Evolutionary conservation across 2,113 vertebrate genomes (phyloP), one percentile per base, ranked within the genome.

Genomic region (Crocuta crocuta): DNA sequence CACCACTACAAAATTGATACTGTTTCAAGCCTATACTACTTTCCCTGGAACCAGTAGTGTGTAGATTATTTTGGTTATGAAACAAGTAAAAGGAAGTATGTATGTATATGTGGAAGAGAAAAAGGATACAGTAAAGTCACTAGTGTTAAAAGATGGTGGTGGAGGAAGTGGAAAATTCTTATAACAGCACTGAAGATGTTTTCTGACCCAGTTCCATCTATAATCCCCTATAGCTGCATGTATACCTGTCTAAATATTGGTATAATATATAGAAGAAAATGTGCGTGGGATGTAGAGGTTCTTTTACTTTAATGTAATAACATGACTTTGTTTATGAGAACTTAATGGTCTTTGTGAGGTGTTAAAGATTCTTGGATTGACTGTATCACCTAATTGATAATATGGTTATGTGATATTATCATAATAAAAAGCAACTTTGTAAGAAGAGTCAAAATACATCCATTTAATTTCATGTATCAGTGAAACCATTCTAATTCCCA

Each of bases 321-420:
- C 50, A 89, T 89, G 68, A 50, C n/a, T 39, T 39, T 61, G 19
- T 89, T 94, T 13, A 76, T 78, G 84, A 83, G 16, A 94, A 92
- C 24, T 35, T 91, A 53, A 81, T 81, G 73, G 24, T 86, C 10
- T 68, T 91, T 10, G 50, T 39, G 71, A 93, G 39, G 5, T 53
- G 63, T 53, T 28, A 82, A 96, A 85, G 35, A 74, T 74, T 96
- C 39, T 80, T 93, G 31, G 11, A 82, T 94, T 70, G 95, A 88
- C 88, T 31, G 70, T 12, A 68, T 70, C n/a, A 87, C n/a, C 35
- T 91, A 97, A 89, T 48, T 78, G 24, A 31, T 48, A 78, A 78
- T 31, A 31, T 45, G 73, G 24, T 76, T 76, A 45, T 15, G 45
- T 16, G 73, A 45, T 76, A 43, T 74, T 45, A 45, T 15, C 39